Base-by-base conservation (phyloP, 2,113 vertebrate species). In the Gymnorhina tibicen region DNA sequence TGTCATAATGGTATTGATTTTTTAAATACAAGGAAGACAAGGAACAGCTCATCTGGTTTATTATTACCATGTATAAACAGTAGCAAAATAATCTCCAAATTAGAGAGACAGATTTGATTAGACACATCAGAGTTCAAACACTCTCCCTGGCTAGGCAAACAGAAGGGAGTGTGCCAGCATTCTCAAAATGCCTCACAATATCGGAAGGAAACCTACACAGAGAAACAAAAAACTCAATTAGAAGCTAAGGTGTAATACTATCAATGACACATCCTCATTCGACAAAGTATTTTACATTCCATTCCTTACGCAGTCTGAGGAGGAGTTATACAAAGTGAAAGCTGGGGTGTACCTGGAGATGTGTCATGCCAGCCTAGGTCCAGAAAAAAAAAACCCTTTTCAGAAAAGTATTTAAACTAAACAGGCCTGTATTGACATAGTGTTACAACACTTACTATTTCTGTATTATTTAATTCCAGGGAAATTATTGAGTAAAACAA, bases 401-500 rank as follows among this genome's bases (percentile, higher is more conserved):
- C 52, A 59, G 32, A 26, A 28, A 50, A 80, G 46, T 4, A 50
- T 20, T 56, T 33, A 8, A 67, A 76, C 27, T 18, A 32, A 80
- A 44, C 24, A 87, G 53, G 70, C 6, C 49, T 46, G n/a, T 9
- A 55, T 12, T 67, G 89, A 60, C 55, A 42, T 2, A n/a, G 21
- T 21, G 20, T 33, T 76, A 24, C 28, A 83, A 37, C 55, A 55
- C 14, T 23, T 46, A 12, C 13, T 66, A 16, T 23, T 59, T 52
- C 68, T 14, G 0, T 23, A 12, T 39, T 84, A 53, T 59, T 84
- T 52, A 47, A 60, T 63, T 69, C 76, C 73, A 79, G 70, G 64
- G 62, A 91, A 72, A 75, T 32, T 12, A 39, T 33, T 84, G 75
- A 58, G 94, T 93, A 82, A 78, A 59, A 96, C 89, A 91, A 85